Evolutionary conservation across 2,888 invertebrate genomes (phyloP), one percentile per base, ranked within the genome.

Genomic region (Morpho helenor): DNA sequence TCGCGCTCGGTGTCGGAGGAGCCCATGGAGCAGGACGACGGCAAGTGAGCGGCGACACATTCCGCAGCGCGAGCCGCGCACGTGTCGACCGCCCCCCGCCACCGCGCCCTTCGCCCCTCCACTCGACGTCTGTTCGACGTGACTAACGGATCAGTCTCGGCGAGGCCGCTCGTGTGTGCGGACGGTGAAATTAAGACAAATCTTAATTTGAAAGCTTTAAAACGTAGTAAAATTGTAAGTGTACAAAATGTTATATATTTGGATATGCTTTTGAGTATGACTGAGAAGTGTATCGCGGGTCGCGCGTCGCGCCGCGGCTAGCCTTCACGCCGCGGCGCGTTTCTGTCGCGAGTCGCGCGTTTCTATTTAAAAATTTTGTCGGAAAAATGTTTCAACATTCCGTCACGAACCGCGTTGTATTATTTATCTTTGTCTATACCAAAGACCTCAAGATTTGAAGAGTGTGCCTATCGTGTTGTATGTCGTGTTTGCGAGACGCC

Each of bases 1-100:
- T 93, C 94, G 73, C 93, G 94, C 70, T 93, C 94, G 79, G 93
- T 91, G 77, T 93, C 94, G 61, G 95, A 94, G 75, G 96, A 96
- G 87, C 96, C 96, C 54, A 96, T 96, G 96, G 96, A 96, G 81
- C 95, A 96, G 86, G 96, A 96, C 86, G 95, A 95, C 81, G 93
- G 91, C 76, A 95, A 95, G 92, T 95, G 94, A 94, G 82, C 68
- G 42, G 51, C 63, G 59, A 63, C 46, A 61, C 67, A 63, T 71
- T 63, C 64, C 60, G 64, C 62, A 31, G 55, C 60, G 51, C 60
- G 51, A 59, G 44, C 49, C 57, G 47, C 45, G 56, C 44, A n/a
- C 54, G 31, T 51, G 64, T 62, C 59, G 45, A 48, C 47, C 48
- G 16, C 16, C 16, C 16, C 16, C 16, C 16, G 16, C 16, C 16